These are phyloP conservation scores for Petrocephalus zakoni DNA, from an alignment of 2,113 vertebrate genomes.

Conservation along the genomic window DNA sequence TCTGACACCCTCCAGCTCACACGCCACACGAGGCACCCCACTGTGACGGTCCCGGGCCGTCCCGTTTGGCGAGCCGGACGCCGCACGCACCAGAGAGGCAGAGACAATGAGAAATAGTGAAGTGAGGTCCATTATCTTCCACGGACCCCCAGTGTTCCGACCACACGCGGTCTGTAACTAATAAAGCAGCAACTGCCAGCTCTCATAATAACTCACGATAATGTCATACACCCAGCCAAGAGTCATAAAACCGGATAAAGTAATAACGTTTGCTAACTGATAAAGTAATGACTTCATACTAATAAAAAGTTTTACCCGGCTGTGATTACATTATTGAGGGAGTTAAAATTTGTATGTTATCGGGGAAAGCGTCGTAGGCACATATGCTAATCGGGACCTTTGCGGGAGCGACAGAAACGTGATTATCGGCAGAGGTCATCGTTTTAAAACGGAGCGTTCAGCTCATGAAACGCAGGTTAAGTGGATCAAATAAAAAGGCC, in stretches of 20 bases:
- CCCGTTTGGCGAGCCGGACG: conserved; percentile 1
- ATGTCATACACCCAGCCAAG: not conserved
- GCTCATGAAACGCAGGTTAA: not conserved
- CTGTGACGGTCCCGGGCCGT: not conserved
- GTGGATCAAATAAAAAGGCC: not conserved
- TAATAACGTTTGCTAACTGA: not conserved
- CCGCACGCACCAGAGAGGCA: not conserved
- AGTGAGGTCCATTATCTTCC: not conserved
- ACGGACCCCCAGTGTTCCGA: not conserved
- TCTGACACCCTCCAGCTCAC: not conserved
- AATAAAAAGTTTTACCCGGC: not conserved
- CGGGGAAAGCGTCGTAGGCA: not conserved
- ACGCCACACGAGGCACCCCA: not conserved
- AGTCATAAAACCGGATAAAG: not conserved
- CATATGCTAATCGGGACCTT: not conserved
- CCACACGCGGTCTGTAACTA: not conserved
- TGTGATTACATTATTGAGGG: not conserved
- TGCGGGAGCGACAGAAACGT: not conserved
- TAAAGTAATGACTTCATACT: not conserved
- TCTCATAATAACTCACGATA: not conserved
- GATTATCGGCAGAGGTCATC: not conserved
- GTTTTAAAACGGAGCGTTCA: not conserved
- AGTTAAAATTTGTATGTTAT: not conserved
- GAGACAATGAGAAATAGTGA: not conserved
- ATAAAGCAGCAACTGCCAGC: not conserved